These are phyloP conservation scores for Gasterosteus aculeatus DNA, from an alignment of 2,113 vertebrate species.

Conservation along the genomic window DNA sequence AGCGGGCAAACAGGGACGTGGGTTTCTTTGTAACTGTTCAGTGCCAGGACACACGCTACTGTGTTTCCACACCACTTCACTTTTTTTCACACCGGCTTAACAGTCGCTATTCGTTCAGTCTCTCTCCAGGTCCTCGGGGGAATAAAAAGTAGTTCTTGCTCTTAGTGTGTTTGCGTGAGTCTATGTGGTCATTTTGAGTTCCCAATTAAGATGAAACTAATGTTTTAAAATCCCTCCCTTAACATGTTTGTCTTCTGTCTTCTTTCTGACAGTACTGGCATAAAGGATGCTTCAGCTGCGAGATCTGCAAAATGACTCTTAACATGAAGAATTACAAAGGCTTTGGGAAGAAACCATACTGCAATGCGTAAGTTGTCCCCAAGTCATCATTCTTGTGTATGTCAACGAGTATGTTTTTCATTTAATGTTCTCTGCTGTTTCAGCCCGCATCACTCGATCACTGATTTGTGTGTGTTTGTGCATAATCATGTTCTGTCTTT, in stretches of 20 bases:
- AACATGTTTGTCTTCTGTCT: constrained; percentile 23
- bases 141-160: constrained; percentile 22
- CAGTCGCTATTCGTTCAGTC: constrained; percentile 3
- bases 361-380: constrained; percentile 92
- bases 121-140: background rate
- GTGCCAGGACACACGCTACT: background rate
- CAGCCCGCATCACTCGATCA: constrained; percentile 19
- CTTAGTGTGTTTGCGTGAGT: background rate
- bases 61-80: constrained; percentile 26
- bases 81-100: constrained; percentile 4
- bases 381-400: constrained; percentile 25
- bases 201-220: background rate
- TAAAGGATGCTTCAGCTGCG: constrained; percentile 99
- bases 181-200: background rate
- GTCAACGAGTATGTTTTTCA: constrained; percentile 8
- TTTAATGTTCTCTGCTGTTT: background rate
- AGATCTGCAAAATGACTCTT: constrained; percentile 99
- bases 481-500: background rate
- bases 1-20: constrained; percentile 32
- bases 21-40: constrained; percentile 12
- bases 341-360: constrained; percentile 98
- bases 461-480: background rate
- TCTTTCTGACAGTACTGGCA: constrained; percentile 90
- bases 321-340: constrained; percentile 99
- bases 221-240: background rate